Percentiles rank a stretch among this genome's conserved stretches.
Conservation (phyloP, 2,797 vertebrate genomes). For the Trachurus trachurus region DNA sequence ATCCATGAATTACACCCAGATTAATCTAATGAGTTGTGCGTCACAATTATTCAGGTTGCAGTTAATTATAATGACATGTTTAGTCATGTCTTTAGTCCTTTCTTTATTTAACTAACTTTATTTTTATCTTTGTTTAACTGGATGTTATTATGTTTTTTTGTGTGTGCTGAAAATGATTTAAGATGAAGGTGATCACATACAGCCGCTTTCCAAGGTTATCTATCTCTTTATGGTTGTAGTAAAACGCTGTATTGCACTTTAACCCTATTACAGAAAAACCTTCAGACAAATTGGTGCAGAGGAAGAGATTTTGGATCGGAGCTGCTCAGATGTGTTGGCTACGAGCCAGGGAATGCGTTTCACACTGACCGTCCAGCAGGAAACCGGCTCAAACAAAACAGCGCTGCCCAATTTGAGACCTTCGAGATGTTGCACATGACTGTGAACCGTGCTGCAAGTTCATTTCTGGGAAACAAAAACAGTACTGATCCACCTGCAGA, state of each 20-base stretch:
- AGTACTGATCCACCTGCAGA: neutral
- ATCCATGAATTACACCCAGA: too few species aligned
- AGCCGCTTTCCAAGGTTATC: neutral
- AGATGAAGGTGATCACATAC: too few species aligned
- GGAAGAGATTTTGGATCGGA: slow-evolving; percentile 19
- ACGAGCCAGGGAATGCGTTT: slow-evolving; percentile 54
- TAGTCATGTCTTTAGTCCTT: too few species aligned
- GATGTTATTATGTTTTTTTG: too few species aligned
- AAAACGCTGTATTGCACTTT: neutral
- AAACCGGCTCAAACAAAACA: slow-evolving; percentile 50
- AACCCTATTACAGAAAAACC: neutral
- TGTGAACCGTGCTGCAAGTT: neutral
- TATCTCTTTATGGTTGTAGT: neutral
- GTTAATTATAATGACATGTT: too few species aligned
- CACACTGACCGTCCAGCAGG: slow-evolving; percentile 32
- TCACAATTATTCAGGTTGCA: too few species aligned
- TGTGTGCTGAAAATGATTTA: too few species aligned
- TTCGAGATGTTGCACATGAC: slow-evolving; percentile 1
- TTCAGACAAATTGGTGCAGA: slow-evolving; percentile 29
- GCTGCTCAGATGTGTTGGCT: slow-evolving; percentile 9
- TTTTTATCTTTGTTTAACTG: too few species aligned
- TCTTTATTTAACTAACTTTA: too few species aligned
- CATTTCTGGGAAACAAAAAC: slow-evolving; percentile 11
- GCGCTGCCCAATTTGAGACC: slow-evolving; percentile 4
- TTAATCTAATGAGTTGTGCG: neutral